Evolutionary conservation across 2,888 invertebrate genomes (phyloP).

Genomic region (Elegia similella): DNA sequence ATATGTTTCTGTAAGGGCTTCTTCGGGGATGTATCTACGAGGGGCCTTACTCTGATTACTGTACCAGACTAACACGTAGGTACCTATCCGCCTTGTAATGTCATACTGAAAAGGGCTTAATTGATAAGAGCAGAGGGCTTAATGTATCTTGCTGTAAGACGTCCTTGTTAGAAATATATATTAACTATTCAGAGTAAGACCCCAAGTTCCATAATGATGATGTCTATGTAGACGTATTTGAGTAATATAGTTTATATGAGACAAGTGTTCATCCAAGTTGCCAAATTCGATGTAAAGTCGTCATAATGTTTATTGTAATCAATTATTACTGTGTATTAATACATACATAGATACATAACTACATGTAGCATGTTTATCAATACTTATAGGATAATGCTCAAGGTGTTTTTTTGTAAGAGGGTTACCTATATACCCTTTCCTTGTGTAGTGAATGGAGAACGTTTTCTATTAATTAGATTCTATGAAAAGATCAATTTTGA

Average conservation of each 20-base stretch:
- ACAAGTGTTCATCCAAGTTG: slow-evolving; percentile 75
- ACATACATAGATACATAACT: slow-evolving; percentile 38
- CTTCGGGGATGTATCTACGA: neutral
- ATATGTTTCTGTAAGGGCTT: neutral
- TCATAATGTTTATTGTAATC: slow-evolving; percentile 61
- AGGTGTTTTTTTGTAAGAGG: slow-evolving; percentile 69
- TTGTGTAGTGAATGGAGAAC: slow-evolving; percentile 51
- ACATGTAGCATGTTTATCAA: slow-evolving; percentile 71
- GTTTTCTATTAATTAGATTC: slow-evolving; percentile 48
- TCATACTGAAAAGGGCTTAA: no score
- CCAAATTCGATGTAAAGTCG: slow-evolving; percentile 75
- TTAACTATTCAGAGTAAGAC: neutral
- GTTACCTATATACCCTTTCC: slow-evolving; percentile 57
- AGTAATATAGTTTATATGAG: slow-evolving; percentile 38
- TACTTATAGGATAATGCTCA: slow-evolving; percentile 76
- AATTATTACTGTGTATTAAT: slow-evolving; percentile 61
- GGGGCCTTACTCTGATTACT: no score
- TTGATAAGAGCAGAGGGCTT: no score
- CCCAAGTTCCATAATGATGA: neutral
- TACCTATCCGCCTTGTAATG: no score
- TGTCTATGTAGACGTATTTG: slow-evolving; percentile 22
- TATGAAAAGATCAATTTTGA: slow-evolving; percentile 54
- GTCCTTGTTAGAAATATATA: neutral
- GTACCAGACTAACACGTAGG: no score
- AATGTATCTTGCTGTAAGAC: no score